phyloP scores from a whole-genome alignment of 2,797 vertebrate genomes.

The Eutrigla gurnardus region DNA sequence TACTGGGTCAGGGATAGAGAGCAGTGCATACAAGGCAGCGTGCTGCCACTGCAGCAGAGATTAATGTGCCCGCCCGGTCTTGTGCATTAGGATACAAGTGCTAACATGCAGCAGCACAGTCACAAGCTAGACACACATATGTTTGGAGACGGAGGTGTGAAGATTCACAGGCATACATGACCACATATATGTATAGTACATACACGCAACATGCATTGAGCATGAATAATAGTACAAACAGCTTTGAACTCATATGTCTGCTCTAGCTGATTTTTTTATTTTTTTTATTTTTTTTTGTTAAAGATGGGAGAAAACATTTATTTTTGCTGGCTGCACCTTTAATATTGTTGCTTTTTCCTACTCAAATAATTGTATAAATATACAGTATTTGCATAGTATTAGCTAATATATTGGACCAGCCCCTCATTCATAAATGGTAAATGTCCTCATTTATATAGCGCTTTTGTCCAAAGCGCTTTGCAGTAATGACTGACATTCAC shows the following conservation, averaged over 20 bases:
- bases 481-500: no score
- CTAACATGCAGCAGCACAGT: slow-evolving; percentile 28
- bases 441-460: no score
- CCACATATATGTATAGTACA: background rate
- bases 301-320: background rate
- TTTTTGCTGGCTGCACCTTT: no score
- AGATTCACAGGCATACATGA: slow-evolving; percentile 7
- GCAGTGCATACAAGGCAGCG: slow-evolving; percentile 47
- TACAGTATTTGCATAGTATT: background rate
- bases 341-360: background rate
- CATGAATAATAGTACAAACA: background rate
- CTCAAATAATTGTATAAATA: background rate
- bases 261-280: background rate
- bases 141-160: background rate
- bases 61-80: slow-evolving; percentile 57
- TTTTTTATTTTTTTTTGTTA: background rate
- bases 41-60: slow-evolving; percentile 56
- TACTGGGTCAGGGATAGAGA: slow-evolving; percentile 78
- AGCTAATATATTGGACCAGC: background rate
- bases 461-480: no score
- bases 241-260: background rate
- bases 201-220: background rate
- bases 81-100: slow-evolving; percentile 37
- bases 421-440: background rate
- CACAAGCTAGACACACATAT: slow-evolving; percentile 4